Evolutionary conservation across 1,140 invertebrate species (phyloP), one percentile per base, ranked within the genome.

Genomic region (Ectropis grisescens): DNA sequence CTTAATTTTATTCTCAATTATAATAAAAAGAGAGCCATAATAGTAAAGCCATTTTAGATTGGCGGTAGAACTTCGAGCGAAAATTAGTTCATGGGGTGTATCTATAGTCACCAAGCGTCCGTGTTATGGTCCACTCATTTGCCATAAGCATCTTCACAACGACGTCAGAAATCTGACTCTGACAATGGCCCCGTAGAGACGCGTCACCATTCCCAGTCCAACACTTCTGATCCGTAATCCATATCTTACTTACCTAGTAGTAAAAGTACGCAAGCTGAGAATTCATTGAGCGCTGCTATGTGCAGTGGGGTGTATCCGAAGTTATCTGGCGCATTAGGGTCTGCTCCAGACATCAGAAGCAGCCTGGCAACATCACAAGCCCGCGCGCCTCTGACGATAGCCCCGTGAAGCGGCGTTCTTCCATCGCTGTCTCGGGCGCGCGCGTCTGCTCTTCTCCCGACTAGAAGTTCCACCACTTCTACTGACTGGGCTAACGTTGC

Each of bases 241-340:
- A 41, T 5, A 45, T 54, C 50, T 10, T 19, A 26, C 37, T 80
- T 59, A 84, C 85, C 85, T 32, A 96, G 68, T 10, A 96, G 82
- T 11, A 93, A 71, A 33, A 90, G 83, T 0, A 92, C 92, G 50
- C 91, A 91, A 12, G 84, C 83, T 2, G 92, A 91, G 41, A 89
- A 91, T 69, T 94, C 92, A 61, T 94, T 93, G 2, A 94, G 76
- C 0, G 93, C 93, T 1, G 93, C 93, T 19, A 95, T 87, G 65
- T 95, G 93, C 7, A 96, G 65, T 0, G 87, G 90, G 14, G 87
- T 93, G 75, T 89, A 96, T 33, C 90, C 94, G 81, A 87, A 96
- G 52, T 85, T 85, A 47, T 93, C 91, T 0, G 89, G 84, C 45
- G 86, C 85, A 65, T 96, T 94, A 1, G 94, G 88, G 56, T 91